Conservation (phyloP, 2,797 vertebrate species). For the Sebastiscus albofasciatus region DNA sequence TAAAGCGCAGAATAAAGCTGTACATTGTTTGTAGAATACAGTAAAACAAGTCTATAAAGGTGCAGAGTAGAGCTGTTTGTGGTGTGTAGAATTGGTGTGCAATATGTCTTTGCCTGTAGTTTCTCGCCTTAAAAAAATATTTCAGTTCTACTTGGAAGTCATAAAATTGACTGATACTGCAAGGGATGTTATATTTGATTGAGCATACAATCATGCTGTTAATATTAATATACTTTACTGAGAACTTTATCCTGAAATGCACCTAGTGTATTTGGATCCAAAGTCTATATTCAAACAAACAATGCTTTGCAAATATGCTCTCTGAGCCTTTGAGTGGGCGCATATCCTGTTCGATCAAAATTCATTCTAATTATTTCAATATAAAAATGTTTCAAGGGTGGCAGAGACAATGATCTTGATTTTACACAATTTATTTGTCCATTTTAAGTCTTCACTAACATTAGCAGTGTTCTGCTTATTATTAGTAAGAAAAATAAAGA, state of each 20-base stretch:
- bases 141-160: neutral
- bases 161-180: neutral
- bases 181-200: neutral
- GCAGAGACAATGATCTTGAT: neutral
- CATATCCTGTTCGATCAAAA: neutral
- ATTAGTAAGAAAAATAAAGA: neutral
- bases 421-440: neutral
- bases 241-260: conserved; percentile 34
- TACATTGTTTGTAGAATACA: no score
- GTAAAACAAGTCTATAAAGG: no score
- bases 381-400: neutral
- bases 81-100: no score
- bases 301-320: conserved; percentile 73
- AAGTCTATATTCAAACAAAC: conserved; percentile 80
- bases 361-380: neutral
- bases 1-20: no score
- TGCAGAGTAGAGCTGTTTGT: no score
- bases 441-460: neutral
- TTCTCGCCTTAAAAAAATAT: neutral
- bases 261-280: conserved; percentile 53
- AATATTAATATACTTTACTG: neutral
- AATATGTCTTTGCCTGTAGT: no score
- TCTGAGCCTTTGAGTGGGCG: conserved; percentile 28
- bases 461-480: neutral
- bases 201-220: neutral